Conservation (phyloP, 30 jellyfish, hydroid and myxozoan genomes). For the Pelagia noctiluca region DNA sequence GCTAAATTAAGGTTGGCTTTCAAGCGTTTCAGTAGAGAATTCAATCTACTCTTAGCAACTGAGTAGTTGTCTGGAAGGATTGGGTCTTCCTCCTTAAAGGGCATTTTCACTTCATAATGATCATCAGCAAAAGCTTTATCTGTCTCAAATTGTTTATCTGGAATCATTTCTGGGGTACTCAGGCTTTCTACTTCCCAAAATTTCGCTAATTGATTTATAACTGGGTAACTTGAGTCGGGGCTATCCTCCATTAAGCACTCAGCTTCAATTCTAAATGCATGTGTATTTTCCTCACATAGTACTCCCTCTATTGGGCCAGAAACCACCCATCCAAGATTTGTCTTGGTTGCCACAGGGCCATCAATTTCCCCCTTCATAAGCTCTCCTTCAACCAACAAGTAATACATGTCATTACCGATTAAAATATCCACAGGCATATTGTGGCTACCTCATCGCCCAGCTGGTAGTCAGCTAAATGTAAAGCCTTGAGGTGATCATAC, state of each 20-base stretch:
- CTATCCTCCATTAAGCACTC: not conserved
- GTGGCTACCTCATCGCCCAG: not conserved
- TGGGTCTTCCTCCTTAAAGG: not conserved
- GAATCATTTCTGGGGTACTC: not conserved
- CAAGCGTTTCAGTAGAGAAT: too few relatives aligned
- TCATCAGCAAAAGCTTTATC: not conserved
- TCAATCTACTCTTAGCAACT: too few relatives aligned
- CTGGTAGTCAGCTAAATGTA: slow-evolving; percentile 7
- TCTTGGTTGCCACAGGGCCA: slow-evolving; percentile 37
- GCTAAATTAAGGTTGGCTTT: too few relatives aligned
- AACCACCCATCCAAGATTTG: slow-evolving; percentile 32
- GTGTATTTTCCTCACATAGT: not conserved
- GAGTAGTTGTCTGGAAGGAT: too few relatives aligned
- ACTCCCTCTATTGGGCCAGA: slow-evolving; percentile 19
- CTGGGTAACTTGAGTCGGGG: not conserved
- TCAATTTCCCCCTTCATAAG: slow-evolving; percentile 4
- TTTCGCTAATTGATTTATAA: not conserved
- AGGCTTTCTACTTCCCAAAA: not conserved
- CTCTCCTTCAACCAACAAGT: slow-evolving; percentile 19
- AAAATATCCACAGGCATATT: slow-evolving; percentile 1
- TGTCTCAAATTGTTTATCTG: not conserved
- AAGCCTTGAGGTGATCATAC: not conserved
- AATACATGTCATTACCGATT: slow-evolving; percentile 38
- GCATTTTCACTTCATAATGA: not conserved
- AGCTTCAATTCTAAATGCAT: not conserved